Conservation (phyloP, 2,888 invertebrate genomes). For the Adineta ricciae region DNA sequence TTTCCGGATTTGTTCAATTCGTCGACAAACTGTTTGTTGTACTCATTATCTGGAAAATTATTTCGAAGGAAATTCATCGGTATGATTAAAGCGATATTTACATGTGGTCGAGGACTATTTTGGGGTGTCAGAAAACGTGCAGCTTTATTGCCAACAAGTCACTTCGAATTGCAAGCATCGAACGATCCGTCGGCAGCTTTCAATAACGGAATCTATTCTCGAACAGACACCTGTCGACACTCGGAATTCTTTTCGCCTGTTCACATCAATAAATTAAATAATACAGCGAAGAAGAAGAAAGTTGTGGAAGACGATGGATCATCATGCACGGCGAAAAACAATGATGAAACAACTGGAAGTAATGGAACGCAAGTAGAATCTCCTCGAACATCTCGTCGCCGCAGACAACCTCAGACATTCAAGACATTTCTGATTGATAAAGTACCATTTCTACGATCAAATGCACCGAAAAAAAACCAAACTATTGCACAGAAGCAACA, state of each 20-base stretch:
- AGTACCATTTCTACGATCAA: background rate
- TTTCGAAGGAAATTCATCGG: background rate
- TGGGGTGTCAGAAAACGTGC: background rate
- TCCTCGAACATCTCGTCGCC: background rate
- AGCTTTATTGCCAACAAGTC: background rate
- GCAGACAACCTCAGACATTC: background rate
- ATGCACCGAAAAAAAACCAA: background rate
- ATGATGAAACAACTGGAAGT: background rate
- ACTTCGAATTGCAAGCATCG: background rate
- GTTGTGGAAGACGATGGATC: background rate
- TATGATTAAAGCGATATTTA: background rate
- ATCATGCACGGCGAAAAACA: background rate
- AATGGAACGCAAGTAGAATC: background rate
- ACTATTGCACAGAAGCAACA: background rate
- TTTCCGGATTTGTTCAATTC: conserved; percentile 9
- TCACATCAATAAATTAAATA: background rate
- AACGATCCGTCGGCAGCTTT: background rate
- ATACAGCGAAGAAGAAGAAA: background rate
- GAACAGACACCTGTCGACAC: background rate
- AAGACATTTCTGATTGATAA: background rate
- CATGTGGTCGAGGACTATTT: background rate
- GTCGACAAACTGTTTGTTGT: conserved; percentile 14
- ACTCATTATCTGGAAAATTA: conserved; percentile 18
- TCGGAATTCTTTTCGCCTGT: background rate
- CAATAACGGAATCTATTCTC: background rate